A percentile compares a stretch with the other conserved stretches of the same genome.
Evolutionary conservation across 2,113 vertebrate species (phyloP).

Genomic region (Dasyornis broadbenti): DNA sequence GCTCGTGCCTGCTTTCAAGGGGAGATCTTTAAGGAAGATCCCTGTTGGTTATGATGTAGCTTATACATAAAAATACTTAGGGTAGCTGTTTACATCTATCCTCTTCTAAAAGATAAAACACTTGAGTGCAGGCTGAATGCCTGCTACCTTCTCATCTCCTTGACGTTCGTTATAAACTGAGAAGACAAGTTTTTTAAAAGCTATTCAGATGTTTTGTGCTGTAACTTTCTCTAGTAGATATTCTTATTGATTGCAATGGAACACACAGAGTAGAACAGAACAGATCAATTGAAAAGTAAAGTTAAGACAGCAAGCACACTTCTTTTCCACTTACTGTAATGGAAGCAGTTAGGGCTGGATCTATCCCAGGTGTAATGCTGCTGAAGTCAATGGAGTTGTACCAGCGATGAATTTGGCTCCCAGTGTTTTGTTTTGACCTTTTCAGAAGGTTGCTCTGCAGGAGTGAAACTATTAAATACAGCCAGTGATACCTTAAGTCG

Average conservation of each 20-base stretch:
- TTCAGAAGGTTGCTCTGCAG: constrained; percentile 49
- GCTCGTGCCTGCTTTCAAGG: neutral
- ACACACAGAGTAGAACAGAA: constrained; percentile 13
- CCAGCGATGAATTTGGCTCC: constrained; percentile 37
- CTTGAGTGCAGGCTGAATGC: neutral
- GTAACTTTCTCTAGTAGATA: constrained; percentile 48
- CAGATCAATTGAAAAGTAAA: constrained; percentile 53
- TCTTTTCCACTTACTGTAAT: constrained; percentile 54
- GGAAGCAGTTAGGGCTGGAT: constrained; percentile 28
- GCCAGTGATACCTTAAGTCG: neutral
- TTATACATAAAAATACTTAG: neutral
- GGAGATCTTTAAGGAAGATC: neutral
- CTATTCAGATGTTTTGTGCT: constrained; percentile 46
- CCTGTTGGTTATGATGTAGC: neutral
- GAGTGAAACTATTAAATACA: constrained; percentile 39
- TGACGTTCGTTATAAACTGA: constrained; percentile 42
- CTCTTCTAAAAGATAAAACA: neutral
- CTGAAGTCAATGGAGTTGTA: constrained; percentile 52
- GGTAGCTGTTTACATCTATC: neutral
- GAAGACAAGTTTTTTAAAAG: constrained; percentile 31
- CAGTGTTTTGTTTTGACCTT: constrained; percentile 61
- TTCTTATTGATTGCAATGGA: constrained; percentile 53
- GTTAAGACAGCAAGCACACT: constrained; percentile 56
- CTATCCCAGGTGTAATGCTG: constrained; percentile 43
- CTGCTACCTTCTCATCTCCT: constrained; percentile 4